phyloP scores from a whole-genome alignment of 2,797 vertebrate species.

The Propithecus deckenii region DNA sequence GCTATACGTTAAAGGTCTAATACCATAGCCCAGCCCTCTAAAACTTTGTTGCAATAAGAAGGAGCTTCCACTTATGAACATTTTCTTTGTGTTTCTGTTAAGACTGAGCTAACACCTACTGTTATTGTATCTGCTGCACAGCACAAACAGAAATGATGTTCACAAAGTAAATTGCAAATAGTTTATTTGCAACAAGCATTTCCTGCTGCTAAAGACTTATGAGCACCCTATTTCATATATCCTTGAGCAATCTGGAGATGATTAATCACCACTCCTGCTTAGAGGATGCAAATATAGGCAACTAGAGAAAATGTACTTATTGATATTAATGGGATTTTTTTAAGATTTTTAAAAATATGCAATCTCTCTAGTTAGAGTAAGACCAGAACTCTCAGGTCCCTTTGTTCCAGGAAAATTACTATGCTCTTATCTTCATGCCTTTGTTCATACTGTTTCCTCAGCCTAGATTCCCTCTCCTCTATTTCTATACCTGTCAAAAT shows the following conservation, averaged over 20 bases:
- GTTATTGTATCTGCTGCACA: neutral
- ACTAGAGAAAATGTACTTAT: slow-evolving; percentile 48
- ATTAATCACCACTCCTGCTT: slow-evolving; percentile 60
- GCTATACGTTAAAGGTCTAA: neutral
- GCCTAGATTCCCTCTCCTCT: neutral
- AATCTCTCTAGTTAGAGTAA: neutral
- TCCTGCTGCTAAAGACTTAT: slow-evolving; percentile 35
- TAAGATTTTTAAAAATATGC: neutral
- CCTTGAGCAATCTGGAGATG: slow-evolving; percentile 57
- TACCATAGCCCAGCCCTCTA: neutral
- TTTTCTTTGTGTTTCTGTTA: neutral
- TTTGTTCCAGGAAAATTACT: slow-evolving; percentile 17
- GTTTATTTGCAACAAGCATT: slow-evolving; percentile 51
- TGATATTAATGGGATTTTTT: slow-evolving; percentile 68
- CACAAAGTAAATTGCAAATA: slow-evolving; percentile 44
- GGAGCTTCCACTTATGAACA: neutral
- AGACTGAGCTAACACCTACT: neutral
- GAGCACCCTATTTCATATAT: slow-evolving; percentile 28
- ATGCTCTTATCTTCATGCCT: neutral
- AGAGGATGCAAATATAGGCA: slow-evolving; percentile 55
- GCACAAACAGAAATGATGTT: slow-evolving; percentile 18
- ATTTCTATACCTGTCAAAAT: neutral
- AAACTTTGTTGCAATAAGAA: slow-evolving; percentile 32
- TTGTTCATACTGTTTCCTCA: neutral
- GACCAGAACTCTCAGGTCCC: neutral